These are phyloP conservation scores for Pomatorhinus ruficollis DNA, from an alignment of 2,113 vertebrate species.

Conservation along the genomic window DNA sequence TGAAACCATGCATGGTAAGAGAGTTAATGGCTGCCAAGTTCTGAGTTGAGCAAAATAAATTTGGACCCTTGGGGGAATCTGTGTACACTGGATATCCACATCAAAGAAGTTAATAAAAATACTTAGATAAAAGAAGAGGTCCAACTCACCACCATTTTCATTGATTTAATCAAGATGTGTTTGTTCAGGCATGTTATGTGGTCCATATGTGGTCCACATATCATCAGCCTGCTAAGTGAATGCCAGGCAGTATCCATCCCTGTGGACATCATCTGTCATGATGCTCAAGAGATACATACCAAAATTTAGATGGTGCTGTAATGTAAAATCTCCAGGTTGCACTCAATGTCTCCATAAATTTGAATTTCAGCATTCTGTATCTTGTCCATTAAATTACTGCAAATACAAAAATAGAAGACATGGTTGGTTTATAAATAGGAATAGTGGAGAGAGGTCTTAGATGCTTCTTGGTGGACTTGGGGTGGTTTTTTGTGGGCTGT, in stretches of 20 bases:
- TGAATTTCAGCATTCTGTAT: background rate
- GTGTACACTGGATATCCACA: background rate
- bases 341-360: background rate
- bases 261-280: fast-evolving
- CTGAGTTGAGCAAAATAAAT: background rate
- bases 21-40: background rate
- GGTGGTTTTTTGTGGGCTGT: background rate
- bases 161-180: background rate
- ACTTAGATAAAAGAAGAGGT: background rate
- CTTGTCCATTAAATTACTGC: background rate
- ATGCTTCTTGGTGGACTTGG: too few species aligned
- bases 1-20: background rate
- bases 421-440: background rate
- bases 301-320: background rate
- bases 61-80: background rate
- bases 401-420: background rate
- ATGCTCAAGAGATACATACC: background rate
- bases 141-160: background rate
- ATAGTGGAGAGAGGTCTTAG: background rate
- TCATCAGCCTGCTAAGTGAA: background rate
- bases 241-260: background rate
- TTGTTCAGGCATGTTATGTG: background rate
- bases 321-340: background rate
- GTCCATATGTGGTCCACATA: fast-evolving
- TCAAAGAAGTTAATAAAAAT: background rate